Evolutionary conservation across 2,888 invertebrate genomes (phyloP), one percentile per base, ranked within the genome.

Genomic region (Eilema griseolum): DNA sequence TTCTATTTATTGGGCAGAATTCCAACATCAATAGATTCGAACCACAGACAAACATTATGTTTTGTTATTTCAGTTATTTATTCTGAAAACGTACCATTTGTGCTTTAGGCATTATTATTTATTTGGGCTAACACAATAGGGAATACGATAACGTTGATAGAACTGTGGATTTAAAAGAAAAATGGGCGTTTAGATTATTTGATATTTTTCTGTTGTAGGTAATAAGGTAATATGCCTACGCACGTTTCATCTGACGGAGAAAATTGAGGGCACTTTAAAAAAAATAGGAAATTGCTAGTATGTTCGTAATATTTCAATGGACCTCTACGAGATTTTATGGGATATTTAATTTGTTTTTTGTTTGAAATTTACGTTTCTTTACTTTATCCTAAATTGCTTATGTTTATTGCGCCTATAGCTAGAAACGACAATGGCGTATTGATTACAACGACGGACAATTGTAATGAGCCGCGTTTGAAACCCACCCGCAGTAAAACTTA

Each of bases 1-100:
- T n/a, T 52, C 60, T 31, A 66, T 70, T 70, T 67, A 70, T 70
- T 70, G 67, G 46, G 70, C 63, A 63, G n/a, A 66, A 61, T 57
- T 61, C 61, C 61, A 70, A 70, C 37, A 12, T 5, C 24, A n/a
- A 26, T n/a, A n/a, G 46, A 26, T 46, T 31, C 33, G 16, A 20
- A 24, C 28, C 37, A 20, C n/a, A 37, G n/a, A 31, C 10, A 66
- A 37, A 66, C 37, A 37, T 59, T 59, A n/a, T 33, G 12, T 23
- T 66, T 33, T 37, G 33, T 57, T 66, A 26, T 66, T 56, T 57
- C 41, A 37, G 24, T 26, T 26, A 41, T 24, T 20, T 20, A 24
- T 37, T 59, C n/a, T 37, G 24, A 20, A 59, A 20, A 11, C 3
- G n/a, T 7, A 20, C 16, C 20, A 24, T 26, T 59, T 59, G 24